A percentile compares a stretch with the other conserved stretches of the same genome.
phyloP scores from a whole-genome alignment of 2,888 invertebrate species.

The Agrypnus murinus region DNA sequence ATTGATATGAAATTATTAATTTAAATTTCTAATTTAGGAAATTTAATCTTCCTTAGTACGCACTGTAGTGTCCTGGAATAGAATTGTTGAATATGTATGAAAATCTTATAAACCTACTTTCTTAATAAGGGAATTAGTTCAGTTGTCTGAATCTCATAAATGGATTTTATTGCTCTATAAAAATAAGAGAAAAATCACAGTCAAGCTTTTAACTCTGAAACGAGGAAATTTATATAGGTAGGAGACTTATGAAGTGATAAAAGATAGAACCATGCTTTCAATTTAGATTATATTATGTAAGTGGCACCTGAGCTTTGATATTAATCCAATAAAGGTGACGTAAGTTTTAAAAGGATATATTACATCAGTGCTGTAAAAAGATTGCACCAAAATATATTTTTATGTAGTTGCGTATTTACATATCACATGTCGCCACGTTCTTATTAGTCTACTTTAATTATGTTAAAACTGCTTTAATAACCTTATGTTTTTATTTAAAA shows the following conservation, averaged over 20 bases:
- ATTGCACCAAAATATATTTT: not conserved
- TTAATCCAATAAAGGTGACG: conserved; percentile 25
- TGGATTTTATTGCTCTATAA: conserved; percentile 28
- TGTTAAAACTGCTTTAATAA: too few species aligned
- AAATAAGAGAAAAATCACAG: conserved; percentile 16
- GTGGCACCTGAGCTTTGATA: conserved; percentile 28
- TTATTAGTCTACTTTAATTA: too few species aligned
- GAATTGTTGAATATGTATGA: conserved; percentile 17
- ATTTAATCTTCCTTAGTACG: too few species aligned
- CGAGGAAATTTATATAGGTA: conserved; percentile 6
- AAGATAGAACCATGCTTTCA: conserved; percentile 50
- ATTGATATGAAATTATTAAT: too few species aligned
- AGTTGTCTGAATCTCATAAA: conserved; percentile 28
- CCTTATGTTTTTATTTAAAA: too few species aligned
- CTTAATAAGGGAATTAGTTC: conserved; percentile 22
- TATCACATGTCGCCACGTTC: too few species aligned
- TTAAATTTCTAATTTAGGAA: too few species aligned
- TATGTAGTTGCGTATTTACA: too few species aligned
- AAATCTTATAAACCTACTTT: not conserved
- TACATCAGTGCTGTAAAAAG: not conserved
- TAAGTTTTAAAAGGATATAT: not conserved
- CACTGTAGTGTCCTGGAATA: not conserved
- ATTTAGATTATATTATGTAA: conserved; percentile 47
- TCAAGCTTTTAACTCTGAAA: conserved; percentile 28
- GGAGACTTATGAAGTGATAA: conserved; percentile 36